phyloP scores from a whole-genome alignment of 2,113 vertebrate species.

The Campylomormyrus tamandua region DNA sequence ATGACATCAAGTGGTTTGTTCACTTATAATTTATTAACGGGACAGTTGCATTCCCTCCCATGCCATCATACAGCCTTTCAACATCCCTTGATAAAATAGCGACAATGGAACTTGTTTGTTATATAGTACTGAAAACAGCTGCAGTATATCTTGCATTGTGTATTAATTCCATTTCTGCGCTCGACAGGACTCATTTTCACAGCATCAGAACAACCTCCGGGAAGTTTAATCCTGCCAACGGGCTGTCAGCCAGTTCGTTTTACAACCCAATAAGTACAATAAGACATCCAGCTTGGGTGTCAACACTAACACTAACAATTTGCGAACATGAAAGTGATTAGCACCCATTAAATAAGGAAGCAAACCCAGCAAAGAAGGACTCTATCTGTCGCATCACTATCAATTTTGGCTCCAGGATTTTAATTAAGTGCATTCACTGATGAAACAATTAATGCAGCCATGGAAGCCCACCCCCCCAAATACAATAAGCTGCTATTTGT shows the following conservation, averaged over 20 bases:
- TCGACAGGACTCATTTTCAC: conserved; percentile 8
- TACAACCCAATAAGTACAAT: conserved; percentile 9
- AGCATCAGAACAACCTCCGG: not conserved
- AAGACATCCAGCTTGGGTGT: not conserved
- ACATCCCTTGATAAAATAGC: not conserved
- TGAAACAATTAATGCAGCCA: not conserved
- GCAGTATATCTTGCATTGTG: not conserved
- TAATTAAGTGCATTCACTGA: not conserved
- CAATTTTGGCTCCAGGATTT: not conserved
- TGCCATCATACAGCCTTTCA: not conserved
- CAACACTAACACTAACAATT: not conserved
- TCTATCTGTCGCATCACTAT: not conserved
- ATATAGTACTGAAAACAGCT: not conserved
- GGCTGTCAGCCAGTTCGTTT: not conserved
- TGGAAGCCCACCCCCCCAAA: not conserved
- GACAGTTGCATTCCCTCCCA: not conserved
- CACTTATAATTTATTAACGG: not conserved
- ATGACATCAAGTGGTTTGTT: conserved; percentile 5
- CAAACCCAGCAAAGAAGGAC: not conserved
- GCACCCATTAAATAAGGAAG: not conserved
- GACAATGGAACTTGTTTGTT: not conserved
- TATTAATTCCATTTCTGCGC: not conserved
- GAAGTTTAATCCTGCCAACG: not conserved
- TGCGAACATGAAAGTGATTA: not conserved
- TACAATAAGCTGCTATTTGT: not conserved